Evolutionary conservation across 2,797 vertebrate genomes (phyloP).

Genomic region (Decapterus maruadsi): DNA sequence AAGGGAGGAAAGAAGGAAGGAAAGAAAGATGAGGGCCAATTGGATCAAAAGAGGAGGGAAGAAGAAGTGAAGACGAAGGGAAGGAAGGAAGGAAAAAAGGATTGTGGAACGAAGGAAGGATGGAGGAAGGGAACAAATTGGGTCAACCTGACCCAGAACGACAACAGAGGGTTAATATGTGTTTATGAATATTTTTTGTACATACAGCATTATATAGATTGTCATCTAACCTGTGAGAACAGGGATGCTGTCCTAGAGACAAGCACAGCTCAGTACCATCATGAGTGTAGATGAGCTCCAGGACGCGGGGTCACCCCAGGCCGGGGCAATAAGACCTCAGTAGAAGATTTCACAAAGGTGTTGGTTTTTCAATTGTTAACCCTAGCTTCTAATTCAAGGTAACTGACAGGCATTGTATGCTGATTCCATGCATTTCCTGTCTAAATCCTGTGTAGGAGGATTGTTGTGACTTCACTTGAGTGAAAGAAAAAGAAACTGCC

Average conservation of each 20-base stretch:
- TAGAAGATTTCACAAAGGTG: not conserved
- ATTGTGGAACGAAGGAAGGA: no score
- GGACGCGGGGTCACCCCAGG: slow-evolving; percentile 7
- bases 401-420: not conserved
- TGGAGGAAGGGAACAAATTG: no score
- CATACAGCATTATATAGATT: no score
- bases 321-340: not conserved
- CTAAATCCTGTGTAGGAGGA: not conserved
- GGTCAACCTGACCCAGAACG: no score
- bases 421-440: not conserved
- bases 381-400: not conserved
- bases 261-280: not conserved
- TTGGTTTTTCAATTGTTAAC: not conserved
- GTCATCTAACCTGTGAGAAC: not conserved
- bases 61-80: no score
- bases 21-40: no score
- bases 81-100: no score
- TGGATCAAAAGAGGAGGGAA: no score
- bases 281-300: not conserved
- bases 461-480: not conserved
- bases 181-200: not conserved
- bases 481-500: not conserved
- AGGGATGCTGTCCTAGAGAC: not conserved
- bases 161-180: no score
- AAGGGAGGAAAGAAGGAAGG: no score